Percentiles rank a stretch among this genome's conserved stretches.
phyloP scores from a whole-genome alignment of 2,888 invertebrate genomes.

The Pristionchus fissidentatus region DNA sequence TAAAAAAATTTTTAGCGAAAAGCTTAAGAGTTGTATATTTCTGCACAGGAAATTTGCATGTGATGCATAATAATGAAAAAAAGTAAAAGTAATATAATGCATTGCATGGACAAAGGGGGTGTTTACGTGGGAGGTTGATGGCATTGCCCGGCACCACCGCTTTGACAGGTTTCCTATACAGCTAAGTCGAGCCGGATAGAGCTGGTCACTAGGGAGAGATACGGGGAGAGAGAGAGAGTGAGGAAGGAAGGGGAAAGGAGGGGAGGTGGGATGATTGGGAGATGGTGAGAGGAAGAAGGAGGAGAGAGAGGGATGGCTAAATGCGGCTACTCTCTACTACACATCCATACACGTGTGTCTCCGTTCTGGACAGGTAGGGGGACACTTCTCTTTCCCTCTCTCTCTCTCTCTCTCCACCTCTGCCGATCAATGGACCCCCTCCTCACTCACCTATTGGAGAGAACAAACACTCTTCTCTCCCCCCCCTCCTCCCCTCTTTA shows the following conservation, averaged over 20 bases:
- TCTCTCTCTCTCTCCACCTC: neutral
- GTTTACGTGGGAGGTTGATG: too few relatives aligned
- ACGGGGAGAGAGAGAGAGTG: neutral
- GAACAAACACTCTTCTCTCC: conserved; percentile 28
- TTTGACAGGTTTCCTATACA: too few relatives aligned
- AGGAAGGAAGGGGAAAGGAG: neutral
- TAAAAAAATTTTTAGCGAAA: too few relatives aligned
- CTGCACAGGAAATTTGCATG: too few relatives aligned
- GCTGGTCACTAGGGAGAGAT: neutral
- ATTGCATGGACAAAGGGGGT: too few relatives aligned
- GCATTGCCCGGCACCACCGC: too few relatives aligned
- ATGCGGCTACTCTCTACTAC: conserved; percentile 24
- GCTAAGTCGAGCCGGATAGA: too few relatives aligned
- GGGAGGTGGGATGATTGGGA: conserved; percentile 2
- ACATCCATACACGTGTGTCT: neutral
- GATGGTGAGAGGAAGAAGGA: neutral
- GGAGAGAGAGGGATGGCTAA: neutral
- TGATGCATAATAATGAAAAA: too few relatives aligned
- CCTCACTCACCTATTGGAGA: conserved; percentile 6
- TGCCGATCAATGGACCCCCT: conserved; percentile 17
- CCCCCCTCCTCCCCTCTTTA: conserved; percentile 4
- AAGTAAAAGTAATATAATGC: too few relatives aligned
- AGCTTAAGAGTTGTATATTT: too few relatives aligned
- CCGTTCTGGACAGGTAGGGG: conserved; percentile 22
- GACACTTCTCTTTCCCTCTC: too few relatives aligned